Conservation (phyloP, 2,113 vertebrate species). For the Trematomus loennbergii region DNA sequence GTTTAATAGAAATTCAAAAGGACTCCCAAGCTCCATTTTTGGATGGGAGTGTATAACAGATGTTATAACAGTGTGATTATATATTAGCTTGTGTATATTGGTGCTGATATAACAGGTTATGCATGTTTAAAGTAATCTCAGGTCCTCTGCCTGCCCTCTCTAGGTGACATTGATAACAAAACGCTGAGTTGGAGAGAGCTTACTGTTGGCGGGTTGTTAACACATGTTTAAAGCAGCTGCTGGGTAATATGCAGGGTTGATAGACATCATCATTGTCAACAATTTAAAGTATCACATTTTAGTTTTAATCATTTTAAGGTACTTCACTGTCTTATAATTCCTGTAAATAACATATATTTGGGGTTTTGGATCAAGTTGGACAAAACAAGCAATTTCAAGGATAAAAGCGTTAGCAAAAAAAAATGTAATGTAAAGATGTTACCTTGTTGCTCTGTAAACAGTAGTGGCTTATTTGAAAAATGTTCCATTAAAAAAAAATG, state of each 20-base stretch:
- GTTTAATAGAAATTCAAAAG: slow-evolving; percentile 8
- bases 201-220: slow-evolving; percentile 5
- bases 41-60: slow-evolving; percentile 3
- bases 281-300: no score
- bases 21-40: slow-evolving; percentile 20
- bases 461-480: no score
- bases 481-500: no score
- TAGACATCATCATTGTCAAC: no score
- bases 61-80: slow-evolving; percentile 20
- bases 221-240: slow-evolving; percentile 19
- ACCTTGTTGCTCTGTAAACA: no score
- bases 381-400: no score
- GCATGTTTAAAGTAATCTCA: slow-evolving; percentile 63
- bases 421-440: no score
- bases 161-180: slow-evolving; percentile 39
- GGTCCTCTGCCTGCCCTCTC: neutral
- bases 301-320: no score
- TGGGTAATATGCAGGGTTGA: neutral
- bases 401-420: no score
- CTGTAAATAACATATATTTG: no score
- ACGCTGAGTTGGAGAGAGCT: slow-evolving; percentile 6
- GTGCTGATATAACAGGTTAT: slow-evolving; percentile 34
- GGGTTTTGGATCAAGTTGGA: no score
- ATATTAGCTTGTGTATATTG: slow-evolving; percentile 19
- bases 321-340: no score